phyloP scores from a whole-genome alignment of 2,888 invertebrate genomes.

The Diarsia dahlii region DNA sequence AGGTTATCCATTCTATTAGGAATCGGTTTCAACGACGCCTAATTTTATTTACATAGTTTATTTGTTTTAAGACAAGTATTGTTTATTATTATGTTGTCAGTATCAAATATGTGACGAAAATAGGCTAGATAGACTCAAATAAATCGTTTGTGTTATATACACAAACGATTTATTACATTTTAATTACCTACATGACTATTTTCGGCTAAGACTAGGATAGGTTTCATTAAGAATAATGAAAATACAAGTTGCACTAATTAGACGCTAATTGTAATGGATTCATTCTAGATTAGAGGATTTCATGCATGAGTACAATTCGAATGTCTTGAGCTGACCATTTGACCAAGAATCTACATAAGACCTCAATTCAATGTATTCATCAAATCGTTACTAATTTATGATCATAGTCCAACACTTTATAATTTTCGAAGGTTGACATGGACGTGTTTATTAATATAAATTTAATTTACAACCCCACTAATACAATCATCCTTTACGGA shows the following conservation, averaged over 20 bases:
- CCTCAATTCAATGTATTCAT: not conserved
- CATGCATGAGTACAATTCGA: not conserved
- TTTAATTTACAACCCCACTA: not conserved
- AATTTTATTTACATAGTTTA: not conserved
- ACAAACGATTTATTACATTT: not conserved
- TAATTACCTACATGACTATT: constrained; percentile 4
- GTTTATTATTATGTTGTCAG: not conserved
- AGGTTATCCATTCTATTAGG: not conserved
- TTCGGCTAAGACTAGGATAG: not conserved
- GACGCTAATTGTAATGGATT: not conserved
- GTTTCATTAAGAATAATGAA: not conserved
- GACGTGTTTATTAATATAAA: not conserved
- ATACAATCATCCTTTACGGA: not conserved
- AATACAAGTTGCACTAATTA: not conserved
- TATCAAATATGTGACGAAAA: not conserved
- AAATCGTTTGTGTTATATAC: too few relatives aligned
- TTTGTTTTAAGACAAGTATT: not conserved
- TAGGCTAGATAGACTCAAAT: too few relatives aligned
- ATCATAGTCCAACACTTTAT: not conserved
- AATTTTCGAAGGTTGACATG: not conserved
- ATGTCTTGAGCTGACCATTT: not conserved
- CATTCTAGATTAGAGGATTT: not conserved
- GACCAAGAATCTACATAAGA: not conserved
- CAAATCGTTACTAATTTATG: not conserved
- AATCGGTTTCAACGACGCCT: not conserved